Evolutionary conservation across 30 jellyfish, hydroid and myxozoan species (phyloP).

Genomic region (Turritopsis rubra): DNA sequence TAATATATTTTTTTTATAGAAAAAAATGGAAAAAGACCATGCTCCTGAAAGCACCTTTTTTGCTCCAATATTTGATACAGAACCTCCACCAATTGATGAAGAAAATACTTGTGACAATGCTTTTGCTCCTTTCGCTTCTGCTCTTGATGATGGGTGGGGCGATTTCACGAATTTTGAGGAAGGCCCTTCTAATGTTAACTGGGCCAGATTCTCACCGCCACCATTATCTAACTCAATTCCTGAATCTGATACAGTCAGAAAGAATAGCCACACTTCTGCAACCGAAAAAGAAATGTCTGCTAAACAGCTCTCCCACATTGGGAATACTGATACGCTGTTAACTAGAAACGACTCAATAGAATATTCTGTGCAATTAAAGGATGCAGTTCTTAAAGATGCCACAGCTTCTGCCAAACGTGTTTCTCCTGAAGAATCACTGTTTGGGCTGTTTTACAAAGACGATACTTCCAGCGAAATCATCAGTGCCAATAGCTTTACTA

Average conservation of each 20-base stretch:
- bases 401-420: not conserved
- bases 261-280: not conserved
- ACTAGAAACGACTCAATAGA: not conserved
- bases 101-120: not conserved
- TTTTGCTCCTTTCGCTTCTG: not conserved
- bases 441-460: slow-evolving; percentile 10
- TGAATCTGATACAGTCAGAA: not conserved
- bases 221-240: not conserved
- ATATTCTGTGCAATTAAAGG: not conserved
- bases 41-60: not conserved
- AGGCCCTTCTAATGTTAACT: not conserved
- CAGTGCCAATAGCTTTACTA: not conserved
- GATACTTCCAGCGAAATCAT: slow-evolving; percentile 5
- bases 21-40: not conserved
- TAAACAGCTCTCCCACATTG: not conserved
- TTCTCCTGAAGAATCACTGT: not conserved
- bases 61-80: not conserved
- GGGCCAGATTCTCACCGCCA: slow-evolving; percentile 8
- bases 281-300: not conserved
- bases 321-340: not conserved
- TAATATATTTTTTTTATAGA: no score
- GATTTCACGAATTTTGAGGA: not conserved
- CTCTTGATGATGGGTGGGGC: not conserved
- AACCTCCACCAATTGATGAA: slow-evolving; percentile 7
- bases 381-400: not conserved